These are phyloP conservation scores for Notamacropus eugenii DNA, from an alignment of 2,797 vertebrate species.

Conservation along the genomic window DNA sequence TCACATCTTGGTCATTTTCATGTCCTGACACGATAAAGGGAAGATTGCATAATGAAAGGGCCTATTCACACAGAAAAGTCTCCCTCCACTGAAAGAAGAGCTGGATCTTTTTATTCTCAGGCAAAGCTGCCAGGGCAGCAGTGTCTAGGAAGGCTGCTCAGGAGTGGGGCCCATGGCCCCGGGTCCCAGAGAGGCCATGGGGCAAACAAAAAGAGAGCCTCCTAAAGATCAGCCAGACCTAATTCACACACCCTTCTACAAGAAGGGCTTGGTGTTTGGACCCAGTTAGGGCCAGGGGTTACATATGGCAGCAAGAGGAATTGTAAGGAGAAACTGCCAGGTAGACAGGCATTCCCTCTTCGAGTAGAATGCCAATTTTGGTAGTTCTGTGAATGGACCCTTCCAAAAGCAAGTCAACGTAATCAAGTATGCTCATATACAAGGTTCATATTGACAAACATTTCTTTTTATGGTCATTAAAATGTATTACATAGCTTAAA, in stretches of 20 bases:
- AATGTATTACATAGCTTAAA: conserved; percentile 39
- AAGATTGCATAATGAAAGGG: conserved; percentile 2
- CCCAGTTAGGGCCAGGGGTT: not conserved
- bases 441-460: not conserved
- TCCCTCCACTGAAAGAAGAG: not conserved
- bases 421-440: not conserved
- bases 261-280: not conserved
- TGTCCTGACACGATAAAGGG: not conserved
- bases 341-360: not conserved
- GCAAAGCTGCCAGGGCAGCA: not conserved
- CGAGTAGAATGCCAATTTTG: not conserved
- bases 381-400: not conserved
- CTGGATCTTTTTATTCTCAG: not conserved
- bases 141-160: not conserved
- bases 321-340: not conserved
- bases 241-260: not conserved
- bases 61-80: not conserved
- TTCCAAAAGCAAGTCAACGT: conserved; percentile 14
- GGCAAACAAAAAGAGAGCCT: not conserved
- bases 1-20: not conserved
- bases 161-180: not conserved
- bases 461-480: conserved; percentile 14
- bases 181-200: not conserved
- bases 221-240: not conserved
- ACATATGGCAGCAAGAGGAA: not conserved